Percentiles rank a stretch among this genome's conserved stretches.
These are phyloP conservation scores for Eupristina koningsbergeri DNA, from an alignment of 1,140 invertebrate species.

Conservation along the genomic window DNA sequence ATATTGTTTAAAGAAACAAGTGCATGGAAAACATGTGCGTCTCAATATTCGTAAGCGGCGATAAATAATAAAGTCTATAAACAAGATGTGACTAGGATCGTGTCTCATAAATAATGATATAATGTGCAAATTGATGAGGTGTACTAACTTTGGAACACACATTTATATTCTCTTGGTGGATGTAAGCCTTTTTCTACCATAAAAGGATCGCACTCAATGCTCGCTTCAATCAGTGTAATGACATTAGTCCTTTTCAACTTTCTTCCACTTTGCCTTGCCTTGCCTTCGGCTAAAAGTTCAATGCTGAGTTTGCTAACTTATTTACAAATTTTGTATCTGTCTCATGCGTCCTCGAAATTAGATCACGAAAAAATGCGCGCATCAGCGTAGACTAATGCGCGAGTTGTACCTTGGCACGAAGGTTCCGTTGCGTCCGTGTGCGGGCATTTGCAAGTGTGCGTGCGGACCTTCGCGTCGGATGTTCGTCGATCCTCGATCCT, in stretches of 20 bases:
- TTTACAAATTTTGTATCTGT: conserved; percentile 11
- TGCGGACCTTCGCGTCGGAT: background rate
- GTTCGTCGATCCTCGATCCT: too few species aligned
- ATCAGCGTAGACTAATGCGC: background rate
- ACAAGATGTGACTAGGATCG: background rate
- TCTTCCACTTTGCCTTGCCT: background rate
- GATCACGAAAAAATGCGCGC: background rate
- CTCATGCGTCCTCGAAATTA: conserved; percentile 2
- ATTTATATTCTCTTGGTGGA: background rate
- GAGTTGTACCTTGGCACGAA: too few species aligned
- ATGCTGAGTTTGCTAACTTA: background rate
- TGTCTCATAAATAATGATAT: background rate
- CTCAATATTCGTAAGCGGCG: background rate
- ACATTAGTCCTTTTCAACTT: background rate
- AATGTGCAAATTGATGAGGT: background rate
- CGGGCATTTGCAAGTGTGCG: too few species aligned
- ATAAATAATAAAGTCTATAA: background rate
- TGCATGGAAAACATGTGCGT: background rate
- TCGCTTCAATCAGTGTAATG: conserved; percentile 8
- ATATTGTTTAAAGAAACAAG: background rate
- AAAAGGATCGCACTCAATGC: background rate
- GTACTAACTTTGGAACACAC: background rate
- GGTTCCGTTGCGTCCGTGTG: too few species aligned
- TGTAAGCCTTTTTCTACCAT: background rate
- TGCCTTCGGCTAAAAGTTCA: background rate